phyloP scores from a whole-genome alignment of 2,888 invertebrate genomes.

The Dicranocentrus wangi region DNA sequence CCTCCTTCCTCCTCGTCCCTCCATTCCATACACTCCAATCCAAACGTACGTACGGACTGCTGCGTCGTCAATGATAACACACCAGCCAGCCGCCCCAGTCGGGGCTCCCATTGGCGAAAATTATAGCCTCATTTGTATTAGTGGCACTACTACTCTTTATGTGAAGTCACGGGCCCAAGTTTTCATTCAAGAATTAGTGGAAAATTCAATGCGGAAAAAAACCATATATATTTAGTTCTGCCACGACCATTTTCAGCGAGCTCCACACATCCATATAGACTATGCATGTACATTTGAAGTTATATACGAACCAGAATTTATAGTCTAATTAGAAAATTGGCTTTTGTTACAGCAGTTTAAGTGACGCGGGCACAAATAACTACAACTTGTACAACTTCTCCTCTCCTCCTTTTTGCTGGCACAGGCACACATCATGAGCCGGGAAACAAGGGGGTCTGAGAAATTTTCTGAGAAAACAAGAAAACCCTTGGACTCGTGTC shows the following conservation, averaged over 20 bases:
- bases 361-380: constrained; percentile 23
- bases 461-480: no score
- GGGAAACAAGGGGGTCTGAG: no score
- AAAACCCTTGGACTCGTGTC: no score
- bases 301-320: constrained; percentile 7
- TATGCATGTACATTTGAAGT: neutral
- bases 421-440: no score
- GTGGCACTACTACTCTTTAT: neutral
- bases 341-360: constrained; percentile 27
- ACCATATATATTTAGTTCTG: no score
- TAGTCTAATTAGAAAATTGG: constrained; percentile 43
- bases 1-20: no score
- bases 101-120: no score
- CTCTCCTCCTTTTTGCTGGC: neutral
- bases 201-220: neutral
- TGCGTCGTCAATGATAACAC: no score
- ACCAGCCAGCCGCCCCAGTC: no score
- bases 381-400: neutral
- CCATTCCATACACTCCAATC: no score
- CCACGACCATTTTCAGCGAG: neutral
- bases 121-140: no score
- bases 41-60: no score
- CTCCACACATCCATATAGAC: neutral
- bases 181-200: constrained; percentile 7
- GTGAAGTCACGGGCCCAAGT: neutral